Base-by-base conservation (phyloP, 1,140 invertebrate species). In the Sminthurides bifidus region DNA sequence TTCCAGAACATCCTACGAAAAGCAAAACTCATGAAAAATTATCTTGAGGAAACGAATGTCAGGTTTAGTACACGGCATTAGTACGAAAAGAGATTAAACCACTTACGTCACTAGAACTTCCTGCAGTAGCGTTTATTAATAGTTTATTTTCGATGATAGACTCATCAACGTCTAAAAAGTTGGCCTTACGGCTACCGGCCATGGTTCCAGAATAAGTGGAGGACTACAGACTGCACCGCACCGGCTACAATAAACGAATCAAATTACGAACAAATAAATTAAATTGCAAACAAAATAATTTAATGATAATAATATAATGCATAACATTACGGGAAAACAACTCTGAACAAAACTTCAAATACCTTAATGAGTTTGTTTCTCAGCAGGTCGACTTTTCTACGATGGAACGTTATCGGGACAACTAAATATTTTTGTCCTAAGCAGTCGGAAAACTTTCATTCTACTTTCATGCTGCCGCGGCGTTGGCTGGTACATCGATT, bases 151-250 rank as follows among this genome's bases (percentile, higher is more conserved):
- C 23, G 3, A 61, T 41, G 3, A 61, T 51, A 33, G 52, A 54
- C 33, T 61, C 59, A 29, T 61, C 59, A 2, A 61, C 55, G 17
- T 61, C 59, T 19, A 61, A 44, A 26, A 61, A 61, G 21, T 61
- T 61, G 1, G 52, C 40, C 59, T 57, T 61, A 21, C 23, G 33
- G 3, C 8, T 14, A 43, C 19, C 21, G 10, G 10, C 10, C n/a
- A 12, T 12, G 10, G n/a, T 12, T 12, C 10, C 10, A n/a, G 10
- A 35, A 35, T 12, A 35, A 35, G 10, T 12, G 10, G 10, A 10
- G 33, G 33, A 10, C n/a, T n/a, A 35, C 10, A 35, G n/a, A n/a
- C 10, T 35, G 10, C 33, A 12, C n/a, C 33, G n/a, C 10, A n/a
- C n/a, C 10, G 33, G 33, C n/a, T 35, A n/a, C n/a, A 35, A 10